These are phyloP conservation scores for Adrianichthys oophorus DNA, from an alignment of 2,797 vertebrate genomes.

Conservation along the genomic window DNA sequence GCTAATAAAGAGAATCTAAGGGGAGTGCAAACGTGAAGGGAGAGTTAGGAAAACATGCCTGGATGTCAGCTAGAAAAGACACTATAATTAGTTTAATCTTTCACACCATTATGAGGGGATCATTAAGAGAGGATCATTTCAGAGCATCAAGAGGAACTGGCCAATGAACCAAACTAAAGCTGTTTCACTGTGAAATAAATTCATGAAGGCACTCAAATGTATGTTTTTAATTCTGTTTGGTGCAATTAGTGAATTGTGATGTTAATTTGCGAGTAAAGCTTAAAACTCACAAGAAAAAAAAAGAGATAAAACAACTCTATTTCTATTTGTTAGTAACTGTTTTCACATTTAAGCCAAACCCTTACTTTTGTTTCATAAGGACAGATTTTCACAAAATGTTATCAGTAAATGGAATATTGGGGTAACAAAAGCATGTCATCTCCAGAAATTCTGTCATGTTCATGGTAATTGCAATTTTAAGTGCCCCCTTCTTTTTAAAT, in stretches of 20 bases:
- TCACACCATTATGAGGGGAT: slow-evolving; percentile 43
- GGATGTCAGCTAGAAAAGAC: neutral
- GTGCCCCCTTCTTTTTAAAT: slow-evolving; percentile 14
- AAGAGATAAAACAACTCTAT: slow-evolving; percentile 20
- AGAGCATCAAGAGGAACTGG: slow-evolving; percentile 38
- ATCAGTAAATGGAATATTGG: slow-evolving; percentile 49
- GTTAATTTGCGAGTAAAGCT: slow-evolving; percentile 16
- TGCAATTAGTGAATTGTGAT: slow-evolving; percentile 32
- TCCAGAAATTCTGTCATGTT: slow-evolving; percentile 22
- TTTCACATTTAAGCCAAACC: slow-evolving; percentile 27
- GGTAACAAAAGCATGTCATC: slow-evolving; percentile 32
- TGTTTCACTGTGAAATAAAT: slow-evolving; percentile 47
- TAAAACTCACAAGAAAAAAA: slow-evolving; percentile 12
- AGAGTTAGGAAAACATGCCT: neutral
- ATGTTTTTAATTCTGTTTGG: slow-evolving; percentile 13
- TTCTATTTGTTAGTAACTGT: slow-evolving; percentile 34
- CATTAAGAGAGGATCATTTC: slow-evolving; percentile 63
- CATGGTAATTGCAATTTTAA: slow-evolving; percentile 38
- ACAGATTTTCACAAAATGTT: slow-evolving; percentile 34
- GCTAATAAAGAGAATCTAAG: neutral
- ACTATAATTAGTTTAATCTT: slow-evolving; percentile 36
- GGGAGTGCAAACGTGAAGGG: neutral
- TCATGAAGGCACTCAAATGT: slow-evolving; percentile 36
- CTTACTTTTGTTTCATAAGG: slow-evolving; percentile 26
- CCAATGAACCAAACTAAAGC: slow-evolving; percentile 51